Evolutionary conservation across 2,113 vertebrate genomes (phyloP).

Genomic region (Salvelinus alpinus): DNA sequence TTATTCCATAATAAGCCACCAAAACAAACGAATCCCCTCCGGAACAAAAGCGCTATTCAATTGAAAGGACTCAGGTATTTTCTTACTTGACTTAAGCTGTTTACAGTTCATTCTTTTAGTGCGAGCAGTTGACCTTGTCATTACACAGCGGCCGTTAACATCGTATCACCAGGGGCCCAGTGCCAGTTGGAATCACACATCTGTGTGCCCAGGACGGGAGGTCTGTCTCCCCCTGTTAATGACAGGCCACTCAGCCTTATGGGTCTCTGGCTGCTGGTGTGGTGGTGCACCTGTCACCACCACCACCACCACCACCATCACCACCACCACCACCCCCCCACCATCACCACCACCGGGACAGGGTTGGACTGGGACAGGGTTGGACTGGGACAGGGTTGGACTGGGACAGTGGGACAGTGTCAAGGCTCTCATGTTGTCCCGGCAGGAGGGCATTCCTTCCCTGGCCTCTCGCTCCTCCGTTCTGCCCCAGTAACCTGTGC

Average conservation of each 20-base stretch:
- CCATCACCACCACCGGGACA: too few species aligned
- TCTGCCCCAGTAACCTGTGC: conserved; percentile 68
- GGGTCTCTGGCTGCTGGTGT: conserved; percentile 6
- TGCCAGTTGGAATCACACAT: conserved; percentile 23
- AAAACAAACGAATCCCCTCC: not conserved
- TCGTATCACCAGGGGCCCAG: conserved; percentile 8
- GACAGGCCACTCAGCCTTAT: conserved; percentile 13
- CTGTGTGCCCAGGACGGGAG: conserved; percentile 8
- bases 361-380: too few species aligned
- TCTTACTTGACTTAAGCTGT: conserved; percentile 18
- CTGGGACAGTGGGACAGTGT: not conserved
- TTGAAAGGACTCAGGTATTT: conserved; percentile 11
- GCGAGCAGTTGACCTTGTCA: conserved; percentile 12
- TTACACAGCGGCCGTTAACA: conserved; percentile 8
- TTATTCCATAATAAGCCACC: not conserved
- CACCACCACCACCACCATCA: too few species aligned
- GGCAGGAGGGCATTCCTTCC: conserved; percentile 75
- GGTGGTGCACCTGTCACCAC: too few species aligned
- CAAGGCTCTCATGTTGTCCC: conserved; percentile 45
- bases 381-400: not conserved
- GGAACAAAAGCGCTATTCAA: not conserved
- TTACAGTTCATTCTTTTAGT: conserved; percentile 16
- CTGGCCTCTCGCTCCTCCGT: conserved; percentile 54
- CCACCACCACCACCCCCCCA: too few species aligned
- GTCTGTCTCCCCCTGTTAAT: conserved; percentile 24